Evolutionary conservation across 1,140 invertebrate species (phyloP), one percentile per base, ranked within the genome.

Genomic region (Macrobrachium rosenbergii): DNA sequence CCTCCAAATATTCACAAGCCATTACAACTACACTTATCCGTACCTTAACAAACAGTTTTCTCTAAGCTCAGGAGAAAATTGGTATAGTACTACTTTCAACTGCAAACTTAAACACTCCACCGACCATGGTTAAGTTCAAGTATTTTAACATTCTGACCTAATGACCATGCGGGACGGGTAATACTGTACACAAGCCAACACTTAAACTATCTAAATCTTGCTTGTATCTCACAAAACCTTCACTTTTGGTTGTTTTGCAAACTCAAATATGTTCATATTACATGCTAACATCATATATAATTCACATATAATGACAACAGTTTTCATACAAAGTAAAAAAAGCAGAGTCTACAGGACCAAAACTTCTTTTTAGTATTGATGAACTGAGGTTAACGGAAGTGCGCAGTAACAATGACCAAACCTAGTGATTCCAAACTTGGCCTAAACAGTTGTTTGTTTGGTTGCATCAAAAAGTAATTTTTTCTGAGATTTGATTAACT

Each of bases 351-450:
- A 87, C 80, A 64, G 72, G n/a, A 80, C 21, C 64, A 83, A 87
- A n/a, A 75, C 45, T 87, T 87, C 28, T 37, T 37, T 87, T 87
- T 87, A 77, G 84, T 87, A 87, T 87, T 64, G 67, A 87, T 81
- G 77, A 73, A 59, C 78, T 67, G 84, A 80, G 75, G 77, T 87
- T 19, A 81, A 87, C 84, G 78, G 77, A 80, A 73, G 84, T 72
- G 12, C 62, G 78, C 84, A 81, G 67, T 63, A 81, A 73, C 64
- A 87, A 64, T 64, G 28, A 52, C 77, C 77, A 87, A 77, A 64
- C 59, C 19, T 81, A 67, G 77, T 45, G 60, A 81, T 73, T 21
- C 64, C 28, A n/a, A 79, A 67, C 23, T 43, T 19, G 60, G 63
- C 80, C 52, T 21, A 28, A 17, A 64, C 62, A 37, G 37, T 23